These are phyloP conservation scores for Cephalopterus ornatus DNA, from an alignment of 2,113 vertebrate genomes.

Conservation along the genomic window DNA sequence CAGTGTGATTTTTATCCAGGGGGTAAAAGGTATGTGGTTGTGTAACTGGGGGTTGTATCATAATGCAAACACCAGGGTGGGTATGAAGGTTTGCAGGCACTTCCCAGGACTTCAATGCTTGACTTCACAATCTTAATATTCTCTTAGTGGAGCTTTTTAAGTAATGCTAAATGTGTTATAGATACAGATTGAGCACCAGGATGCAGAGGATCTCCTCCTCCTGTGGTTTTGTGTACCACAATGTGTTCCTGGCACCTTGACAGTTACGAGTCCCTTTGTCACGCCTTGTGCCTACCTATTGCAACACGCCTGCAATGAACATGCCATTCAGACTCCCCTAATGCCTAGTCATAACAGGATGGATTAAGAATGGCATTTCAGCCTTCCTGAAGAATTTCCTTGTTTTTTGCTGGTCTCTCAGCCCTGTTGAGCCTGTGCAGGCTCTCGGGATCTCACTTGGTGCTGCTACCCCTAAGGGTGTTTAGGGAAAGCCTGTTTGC, in stretches of 20 bases:
- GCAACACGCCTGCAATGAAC: conserved; percentile 48
- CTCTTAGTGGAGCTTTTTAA: neutral
- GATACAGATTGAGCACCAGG: neutral
- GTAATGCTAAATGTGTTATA: neutral
- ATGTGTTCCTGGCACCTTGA: conserved; percentile 55
- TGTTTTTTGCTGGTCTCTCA: conserved; percentile 28
- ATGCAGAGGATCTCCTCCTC: neutral
- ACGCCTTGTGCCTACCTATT: conserved; percentile 53
- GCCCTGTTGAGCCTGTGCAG: neutral
- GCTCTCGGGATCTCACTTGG: neutral
- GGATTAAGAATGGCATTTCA: conserved; percentile 68
- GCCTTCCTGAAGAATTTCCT: conserved; percentile 62
- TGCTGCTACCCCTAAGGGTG: neutral
- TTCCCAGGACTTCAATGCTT: neutral
- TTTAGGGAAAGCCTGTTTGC: neutral
- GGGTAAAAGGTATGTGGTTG: neutral
- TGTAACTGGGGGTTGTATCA: conserved; percentile 27
- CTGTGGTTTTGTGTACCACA: neutral
- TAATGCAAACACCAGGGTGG: conserved; percentile 4
- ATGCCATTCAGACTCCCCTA: conserved; percentile 36
- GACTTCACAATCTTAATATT: neutral
- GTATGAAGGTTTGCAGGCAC: neutral
- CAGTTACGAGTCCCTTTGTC: conserved; percentile 24
- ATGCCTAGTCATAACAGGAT: conserved; percentile 63
- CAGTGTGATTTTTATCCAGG: neutral